Conservation (phyloP, 2,888 invertebrate species). For the Cenopis cana region DNA sequence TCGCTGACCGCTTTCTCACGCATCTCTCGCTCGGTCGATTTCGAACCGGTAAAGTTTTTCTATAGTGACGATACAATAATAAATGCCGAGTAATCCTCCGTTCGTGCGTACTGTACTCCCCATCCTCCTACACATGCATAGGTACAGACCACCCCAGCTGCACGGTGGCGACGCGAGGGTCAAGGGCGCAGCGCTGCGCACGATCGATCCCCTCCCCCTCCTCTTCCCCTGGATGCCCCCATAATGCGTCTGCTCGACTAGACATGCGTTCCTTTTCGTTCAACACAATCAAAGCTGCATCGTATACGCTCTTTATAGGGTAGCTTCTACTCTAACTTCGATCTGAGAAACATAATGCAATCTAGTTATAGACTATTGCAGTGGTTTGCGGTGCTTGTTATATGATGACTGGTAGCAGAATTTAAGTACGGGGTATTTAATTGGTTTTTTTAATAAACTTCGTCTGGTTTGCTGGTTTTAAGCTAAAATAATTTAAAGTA, state of each 20-base stretch:
- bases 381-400: conserved; percentile 32
- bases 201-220: conserved; percentile 50
- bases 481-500: no score
- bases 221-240: conserved; percentile 39
- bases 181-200: conserved; percentile 68
- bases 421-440: conserved; percentile 13
- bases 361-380: conserved; percentile 29
- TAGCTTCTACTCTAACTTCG: conserved; percentile 8
- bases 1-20: conserved; percentile 31
- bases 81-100: neutral
- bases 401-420: conserved; percentile 11
- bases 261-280: conserved; percentile 50
- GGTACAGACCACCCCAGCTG: conserved; percentile 43
- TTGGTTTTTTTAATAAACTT: conserved; percentile 16
- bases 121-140: conserved; percentile 45
- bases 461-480: neutral
- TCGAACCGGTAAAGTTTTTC: conserved; percentile 28
- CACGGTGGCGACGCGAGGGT: conserved; percentile 63
- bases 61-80: conserved; percentile 1
- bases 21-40: conserved; percentile 14
- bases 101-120: conserved; percentile 48
- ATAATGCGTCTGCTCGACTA: conserved; percentile 56
- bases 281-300: conserved; percentile 26
- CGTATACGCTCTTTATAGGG: conserved; percentile 24
- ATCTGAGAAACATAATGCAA: neutral